Conservation (phyloP, 2,888 invertebrate species). For the Drosophila nigritarsus region DNA sequence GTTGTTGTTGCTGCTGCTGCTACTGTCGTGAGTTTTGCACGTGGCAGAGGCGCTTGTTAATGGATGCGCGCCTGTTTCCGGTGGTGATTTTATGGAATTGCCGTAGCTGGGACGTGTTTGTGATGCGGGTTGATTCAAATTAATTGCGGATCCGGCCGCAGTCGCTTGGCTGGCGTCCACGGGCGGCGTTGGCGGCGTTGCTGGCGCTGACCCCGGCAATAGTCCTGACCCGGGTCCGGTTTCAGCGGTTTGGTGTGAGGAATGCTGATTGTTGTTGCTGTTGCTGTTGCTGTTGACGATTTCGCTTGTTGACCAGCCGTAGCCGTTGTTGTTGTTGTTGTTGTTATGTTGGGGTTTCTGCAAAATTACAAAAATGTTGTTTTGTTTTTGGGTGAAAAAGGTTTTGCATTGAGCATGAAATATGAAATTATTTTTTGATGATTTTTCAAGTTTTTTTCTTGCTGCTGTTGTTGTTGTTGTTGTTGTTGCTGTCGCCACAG, state of each 20-base stretch:
- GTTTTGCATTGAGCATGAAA: conserved; percentile 58
- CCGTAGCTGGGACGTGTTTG: conserved; percentile 71
- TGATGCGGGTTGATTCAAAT: conserved; percentile 76
- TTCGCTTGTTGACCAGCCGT: conserved; percentile 64
- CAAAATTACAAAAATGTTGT: conserved; percentile 49
- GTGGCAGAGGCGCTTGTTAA: conserved; percentile 53
- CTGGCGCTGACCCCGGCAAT: conserved; percentile 47
- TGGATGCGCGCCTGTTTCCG: conserved; percentile 56
- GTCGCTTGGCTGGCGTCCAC: conserved; percentile 56
- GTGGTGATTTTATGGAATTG: conserved; percentile 75
- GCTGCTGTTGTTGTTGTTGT: conserved; percentile 14
- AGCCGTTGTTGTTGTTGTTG: conserved; percentile 53
- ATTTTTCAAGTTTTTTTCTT: conserved; percentile 30
- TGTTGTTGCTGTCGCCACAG: conserved; percentile 14
- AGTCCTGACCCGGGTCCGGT: conserved; percentile 47
- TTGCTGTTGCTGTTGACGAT: conserved; percentile 47
- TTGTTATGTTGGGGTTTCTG: conserved; percentile 68
- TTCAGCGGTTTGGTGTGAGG: conserved; percentile 40
- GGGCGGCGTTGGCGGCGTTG: conserved; percentile 70
- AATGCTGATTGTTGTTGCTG: conserved; percentile 50
- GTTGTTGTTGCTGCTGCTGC: conserved; percentile 26
- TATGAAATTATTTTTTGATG: conserved; percentile 70
- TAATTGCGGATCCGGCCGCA: conserved; percentile 64
- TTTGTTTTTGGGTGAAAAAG: conserved; percentile 55
- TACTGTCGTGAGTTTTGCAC: conserved; percentile 62